Evolutionary conservation across 2,888 invertebrate genomes (phyloP), one percentile per base, ranked within the genome.

Genomic region (Pomacea canaliculata): DNA sequence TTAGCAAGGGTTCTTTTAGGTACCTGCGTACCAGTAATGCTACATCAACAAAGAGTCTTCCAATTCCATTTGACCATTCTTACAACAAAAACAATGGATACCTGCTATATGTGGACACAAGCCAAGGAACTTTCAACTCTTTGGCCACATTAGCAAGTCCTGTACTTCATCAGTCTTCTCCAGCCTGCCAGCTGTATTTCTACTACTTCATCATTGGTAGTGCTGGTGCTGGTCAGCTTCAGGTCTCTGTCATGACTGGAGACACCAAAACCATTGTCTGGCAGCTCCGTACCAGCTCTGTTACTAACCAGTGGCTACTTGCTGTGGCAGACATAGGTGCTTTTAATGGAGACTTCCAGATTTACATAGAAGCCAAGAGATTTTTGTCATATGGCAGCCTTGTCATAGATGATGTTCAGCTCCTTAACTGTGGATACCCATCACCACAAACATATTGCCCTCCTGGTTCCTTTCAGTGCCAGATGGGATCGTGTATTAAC

Each of bases 61-160:
- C 87, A 18, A 66, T 80, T 37, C 78, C 78, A 23, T 79, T 76
- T 71, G 89, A 89, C 79, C 88, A 88, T 79, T 88, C 88, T 12
- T 79, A 73, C 4, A 83, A 83, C 10, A 80, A 78, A 63, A 59
- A 79, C 16, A 70, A 73, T 49, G 89, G 89, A 8, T 93, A 94
- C 80, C 95, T 95, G 86, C 92, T 95, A 82, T 94, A 93, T 83
- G 94, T 95, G 51, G 94, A 95, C 85, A 95, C 74, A 68, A 74
- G 74, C 59, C 74, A 74, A 73, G 85, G 86, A 7, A 27, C 48
- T 0, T 23, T 62, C 51, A 80, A 78, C 63, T 65, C 83, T 9
- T 48, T 71, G 48, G 88, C 88, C 9, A 78, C 74, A 0, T 78
- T 88, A 1, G 70, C 78, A 71, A 86, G 85, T 59, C 84, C 86